Base-by-base conservation (phyloP, 2,888 invertebrate genomes). In the Dryocosmus kuriphilus region DNA sequence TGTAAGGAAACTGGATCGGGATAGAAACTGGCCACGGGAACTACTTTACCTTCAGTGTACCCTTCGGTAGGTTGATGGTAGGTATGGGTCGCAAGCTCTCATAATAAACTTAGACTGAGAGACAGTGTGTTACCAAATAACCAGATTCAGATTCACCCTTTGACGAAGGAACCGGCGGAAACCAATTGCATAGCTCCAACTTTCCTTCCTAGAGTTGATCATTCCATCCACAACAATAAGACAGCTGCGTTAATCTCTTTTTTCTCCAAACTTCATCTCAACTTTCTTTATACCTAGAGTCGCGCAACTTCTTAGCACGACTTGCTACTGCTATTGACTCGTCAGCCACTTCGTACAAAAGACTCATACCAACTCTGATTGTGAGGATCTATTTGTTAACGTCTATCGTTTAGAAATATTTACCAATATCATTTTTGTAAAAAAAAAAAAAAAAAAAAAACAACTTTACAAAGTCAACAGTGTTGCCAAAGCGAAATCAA, bases 31-130 rank as follows among this genome's bases (percentile, higher is more conserved):
- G 91, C 91, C 91, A 88, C 88, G 90, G 90, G 90, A 90, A 87
- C 89, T 92, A 92, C 92, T 89, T 92, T 92, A 92, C 92, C 92
- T 92, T 90, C 89, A 89, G 85, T 87, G 88, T 89, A 91, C 91
- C 91, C 90, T 90, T 91, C 86, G 89, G 89, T 89, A 90, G 89
- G 89, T 87, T 89, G 91, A 89, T 87, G 89, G 89, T 89, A 89
- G 90, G 90, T 88, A 91, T 89, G 89, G 90, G 90, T 91, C 89
- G 88, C 86, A 89, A 90, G 88, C 89, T 90, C 91, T 89, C 91
- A 90, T 91, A 90, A 88, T 90, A 89, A 90, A 91, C 89, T 89
- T 91, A 90, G 89, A 91, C 88, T 88, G 89, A 90, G 90, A 90
- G 89, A 88, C 88, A 89, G 90, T 90, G 67, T 46, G 88, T 90